Evolutionary conservation across 2,888 invertebrate species (phyloP).

Genomic region (Iselma pallidipennis): DNA sequence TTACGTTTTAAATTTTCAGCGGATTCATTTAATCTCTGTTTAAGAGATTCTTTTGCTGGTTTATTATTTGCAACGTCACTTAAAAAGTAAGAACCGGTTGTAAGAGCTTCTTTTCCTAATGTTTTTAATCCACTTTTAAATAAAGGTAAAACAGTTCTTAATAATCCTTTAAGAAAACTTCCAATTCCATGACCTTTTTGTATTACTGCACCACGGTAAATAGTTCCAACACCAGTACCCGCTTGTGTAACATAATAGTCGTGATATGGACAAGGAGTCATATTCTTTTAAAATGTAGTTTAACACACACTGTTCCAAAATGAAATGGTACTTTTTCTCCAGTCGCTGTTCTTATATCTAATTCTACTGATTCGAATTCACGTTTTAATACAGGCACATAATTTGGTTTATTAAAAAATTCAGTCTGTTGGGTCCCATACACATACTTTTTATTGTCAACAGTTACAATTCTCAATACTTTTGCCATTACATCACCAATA

Average conservation of each 20-base stretch:
- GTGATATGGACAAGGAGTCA: conserved; percentile 8
- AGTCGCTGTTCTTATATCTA: no score
- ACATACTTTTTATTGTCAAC: no score
- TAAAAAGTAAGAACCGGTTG: not conserved
- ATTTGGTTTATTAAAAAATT: no score
- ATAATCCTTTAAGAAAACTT: not conserved
- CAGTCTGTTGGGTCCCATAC: no score
- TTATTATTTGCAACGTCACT: conserved; percentile 2
- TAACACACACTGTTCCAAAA: no score
- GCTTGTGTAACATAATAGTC: conserved; percentile 13
- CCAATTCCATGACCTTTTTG: conserved; percentile 3
- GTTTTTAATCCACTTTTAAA: not conserved
- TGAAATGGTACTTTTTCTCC: no score
- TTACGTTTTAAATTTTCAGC: conserved; percentile 13
- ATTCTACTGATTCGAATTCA: no score
- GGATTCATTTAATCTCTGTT: conserved; percentile 8
- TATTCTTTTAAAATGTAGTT: no score
- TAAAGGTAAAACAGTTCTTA: not conserved
- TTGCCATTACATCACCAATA: no score
- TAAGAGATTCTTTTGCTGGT: conserved; percentile 6
- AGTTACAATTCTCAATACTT: no score
- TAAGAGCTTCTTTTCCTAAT: not conserved
- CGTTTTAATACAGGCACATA: no score
- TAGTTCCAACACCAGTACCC: conserved; percentile 8
- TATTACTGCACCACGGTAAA: conserved; percentile 2